Base-by-base conservation (phyloP, 2,113 vertebrate species). In the Coracopsis vasa region DNA sequence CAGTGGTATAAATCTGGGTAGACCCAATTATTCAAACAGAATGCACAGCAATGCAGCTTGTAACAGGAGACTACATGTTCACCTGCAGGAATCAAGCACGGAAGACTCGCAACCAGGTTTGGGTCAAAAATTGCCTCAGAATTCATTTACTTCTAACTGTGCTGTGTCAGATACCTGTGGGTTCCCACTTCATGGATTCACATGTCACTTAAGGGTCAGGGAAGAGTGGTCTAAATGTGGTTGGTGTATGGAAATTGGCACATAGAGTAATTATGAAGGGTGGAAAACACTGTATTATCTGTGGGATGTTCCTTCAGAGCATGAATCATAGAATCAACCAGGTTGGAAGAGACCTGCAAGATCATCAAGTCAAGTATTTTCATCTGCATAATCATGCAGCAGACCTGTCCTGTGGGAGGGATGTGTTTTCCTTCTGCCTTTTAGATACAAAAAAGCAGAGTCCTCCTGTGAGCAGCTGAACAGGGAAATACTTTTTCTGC, bases 1-100 rank as follows among this genome's bases (percentile, higher is more conserved):
- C 62, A 85, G 37, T 82, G 58, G 69, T 91, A 79, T 51, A 95
- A 94, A 92, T 84, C 56, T 75, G 69, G 31, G 28, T 85, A 91
- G 56, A 65, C 48, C 14, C 24, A 66, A 24, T 73, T 51, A 83
- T n/a, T 44, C 25, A 58, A 27, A 21, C 58, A 85, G 48, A 85
- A 85, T 10, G 87, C 10, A 75, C 53, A 77, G n/a, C 10, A 65
- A 24, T 47, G 67, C 37, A 91, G 65, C 35, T 47, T 89, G 42
- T 44, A 35, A 44, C 10, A 61, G 56, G 41, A 62, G 25, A 17
- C 54, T 67, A 24, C 5, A 4, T 3, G 20, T 44, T 48, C 6
- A 65, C n/a, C 31, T 73, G 11, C 15, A 54, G 66, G 47, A 71
- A 50, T 29, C 29, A 54, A 81, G 45, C 44, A 10, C 2, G 5